Evolutionary conservation across 2,888 invertebrate genomes (phyloP).

Genomic region (Andrena trimmerana): DNA sequence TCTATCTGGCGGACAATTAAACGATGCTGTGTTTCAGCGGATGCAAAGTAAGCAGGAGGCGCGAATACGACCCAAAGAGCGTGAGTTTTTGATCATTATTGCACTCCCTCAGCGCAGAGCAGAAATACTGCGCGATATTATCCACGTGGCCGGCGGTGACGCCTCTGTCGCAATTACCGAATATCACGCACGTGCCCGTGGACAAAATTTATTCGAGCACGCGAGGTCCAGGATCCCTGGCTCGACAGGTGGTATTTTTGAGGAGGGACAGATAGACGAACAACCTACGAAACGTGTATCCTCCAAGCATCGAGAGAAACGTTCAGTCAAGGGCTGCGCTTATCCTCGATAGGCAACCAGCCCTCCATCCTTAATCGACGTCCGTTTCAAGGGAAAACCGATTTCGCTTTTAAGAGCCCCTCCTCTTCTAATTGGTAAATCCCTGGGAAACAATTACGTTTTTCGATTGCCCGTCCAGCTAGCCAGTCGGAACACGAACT

Average conservation of each 20-base stretch:
- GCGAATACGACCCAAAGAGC: background rate
- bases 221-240: conserved; percentile 7
- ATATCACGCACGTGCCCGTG: background rate
- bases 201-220: conserved; percentile 43
- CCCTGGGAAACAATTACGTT: conserved; percentile 45
- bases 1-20: no score
- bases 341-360: background rate
- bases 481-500: conserved; percentile 2
- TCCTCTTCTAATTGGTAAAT: conserved; percentile 40
- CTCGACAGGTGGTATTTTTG: conserved; percentile 53
- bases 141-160: background rate
- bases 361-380: conserved; percentile 41
- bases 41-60: background rate
- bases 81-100: conserved; percentile 1
- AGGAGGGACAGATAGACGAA: background rate
- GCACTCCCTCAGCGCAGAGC: no score
- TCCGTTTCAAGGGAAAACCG: conserved; percentile 43
- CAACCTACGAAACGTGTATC: conserved; percentile 12
- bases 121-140: conserved; percentile 31
- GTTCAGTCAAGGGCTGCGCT: background rate
- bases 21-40: no score
- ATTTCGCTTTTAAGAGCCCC: conserved; percentile 33
- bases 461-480: conserved; percentile 26
- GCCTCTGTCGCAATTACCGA: conserved; percentile 26
- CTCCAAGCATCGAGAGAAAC: background rate